Base-by-base conservation (phyloP, 2,888 invertebrate species). In the Orthosia cruda region DNA sequence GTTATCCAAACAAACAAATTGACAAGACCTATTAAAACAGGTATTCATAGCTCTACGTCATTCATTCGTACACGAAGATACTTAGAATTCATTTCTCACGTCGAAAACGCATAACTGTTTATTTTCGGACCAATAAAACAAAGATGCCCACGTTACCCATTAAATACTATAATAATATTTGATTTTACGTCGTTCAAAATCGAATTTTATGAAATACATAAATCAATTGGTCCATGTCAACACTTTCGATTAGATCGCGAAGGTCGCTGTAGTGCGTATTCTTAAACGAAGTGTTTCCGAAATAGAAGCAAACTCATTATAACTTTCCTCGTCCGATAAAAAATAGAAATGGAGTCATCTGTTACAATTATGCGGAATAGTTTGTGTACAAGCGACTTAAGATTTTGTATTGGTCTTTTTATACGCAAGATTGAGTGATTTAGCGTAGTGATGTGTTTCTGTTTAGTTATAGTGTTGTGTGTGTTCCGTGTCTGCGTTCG, bases 271-370 rank as follows among this genome's bases (percentile, higher is more conserved):
- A 89, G 88, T 90, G 89, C 87, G 92, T 96, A 95, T 95, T 95
- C 94, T 95, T 94, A 92, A 91, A 89, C 91, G 91, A 92, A 96
- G 95, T 94, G 95, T 91, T 89, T 91, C 92, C 78, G 80, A 95
- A 96, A 96, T 96, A 96, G 95, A 93, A 84, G 81, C 88, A 79
- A 90, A 92, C 94, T 96, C 95, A 95, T 96, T 96, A 96, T 94
- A 94, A 95, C 92, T 95, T 95, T 95, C 92, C 93, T 89, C 94
- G 91, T 92, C 91, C 89, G 91, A 94, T 94, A 93, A 94, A 96
- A 96, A 96, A 95, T 93, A 93, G 92, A 89, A 94, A 94, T 93
- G 93, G 91, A 95, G 91, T 95, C 94, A 95, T 96, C 92, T 89
- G 92, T 92, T 93, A 91, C 91, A 92, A 92, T 94, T 93, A 92